Base-by-base conservation (phyloP, 2,888 invertebrate species). In the Phymatocera aterrima region DNA sequence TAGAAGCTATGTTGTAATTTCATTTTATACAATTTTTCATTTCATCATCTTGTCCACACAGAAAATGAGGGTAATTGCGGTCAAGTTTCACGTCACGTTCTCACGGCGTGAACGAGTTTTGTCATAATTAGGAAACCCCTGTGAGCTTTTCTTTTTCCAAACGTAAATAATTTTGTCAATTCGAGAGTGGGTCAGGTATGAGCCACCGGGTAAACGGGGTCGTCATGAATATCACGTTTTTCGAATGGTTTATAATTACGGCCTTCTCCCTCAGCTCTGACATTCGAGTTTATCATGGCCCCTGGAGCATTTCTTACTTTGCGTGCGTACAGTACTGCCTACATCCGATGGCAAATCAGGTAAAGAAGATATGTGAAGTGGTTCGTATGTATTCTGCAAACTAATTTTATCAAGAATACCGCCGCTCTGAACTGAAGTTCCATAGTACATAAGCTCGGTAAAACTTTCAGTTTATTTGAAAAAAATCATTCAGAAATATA, bases 21-120 rank as follows among this genome's bases (percentile, higher is more conserved):
- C 6, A 6, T 2, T 51, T 51, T 15, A 2, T 51, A 10, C 28
- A 4, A 21, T 57, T 24, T 48, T 48, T 46, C 12, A 3, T 5
- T 46, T 46, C 10, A 8, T 18, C n/a, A 28, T 21, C 34, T 68
- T 43, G 2, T 24, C 8, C 24, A 24, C 5, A 12, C 3, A 4
- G 28, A 28, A n/a, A 43, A 68, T 15, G 43, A 24, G 68, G 28
- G 10, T 15, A 24, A 24, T 10, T 46, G 21, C 24, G 43, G 68
- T 68, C 68, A 46, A 31, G 21, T 28, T 68, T n/a, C 68, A 15
- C 24, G 28, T 43, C 68, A 68, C 68, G 65, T 65, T 51, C 51
- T 21, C 21, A 10, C 24, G 8, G 4, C 24, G 57, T 24, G 34
- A 18, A 21, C 5, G 21, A 37, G 37, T 18, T 64, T 64, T 8